These are phyloP conservation scores for Mormyrus hasselquistii DNA, from an alignment of 2,797 vertebrate genomes.

Conservation along the genomic window DNA sequence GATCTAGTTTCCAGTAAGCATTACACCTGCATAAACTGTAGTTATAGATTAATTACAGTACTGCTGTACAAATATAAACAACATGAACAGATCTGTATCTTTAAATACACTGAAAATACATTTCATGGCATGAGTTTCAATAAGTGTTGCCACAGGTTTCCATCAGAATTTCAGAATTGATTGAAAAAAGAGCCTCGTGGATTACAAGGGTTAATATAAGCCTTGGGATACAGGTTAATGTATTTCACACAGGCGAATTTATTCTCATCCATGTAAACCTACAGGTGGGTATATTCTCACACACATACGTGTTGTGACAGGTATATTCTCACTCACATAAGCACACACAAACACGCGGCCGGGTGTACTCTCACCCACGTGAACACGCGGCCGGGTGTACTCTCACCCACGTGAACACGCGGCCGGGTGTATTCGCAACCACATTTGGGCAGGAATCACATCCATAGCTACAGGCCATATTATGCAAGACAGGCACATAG, in stretches of 20 bases:
- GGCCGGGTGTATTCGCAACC: background rate
- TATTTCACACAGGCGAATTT: background rate
- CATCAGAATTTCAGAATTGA: background rate
- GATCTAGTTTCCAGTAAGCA: conserved; percentile 2
- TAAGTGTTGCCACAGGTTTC: background rate
- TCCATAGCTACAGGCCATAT: background rate
- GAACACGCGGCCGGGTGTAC: background rate
- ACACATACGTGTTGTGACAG: background rate
- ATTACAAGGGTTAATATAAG: background rate
- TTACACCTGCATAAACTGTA: background rate
- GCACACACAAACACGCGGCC: background rate
- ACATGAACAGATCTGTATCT: background rate
- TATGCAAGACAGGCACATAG: background rate
- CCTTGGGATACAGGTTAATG: background rate
- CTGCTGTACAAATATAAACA: background rate
- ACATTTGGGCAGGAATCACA: background rate
- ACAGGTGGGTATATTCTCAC: background rate
- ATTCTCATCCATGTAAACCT: background rate
- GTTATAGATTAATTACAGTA: background rate
- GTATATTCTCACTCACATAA: background rate
- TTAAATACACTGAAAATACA: background rate
- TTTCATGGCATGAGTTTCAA: background rate
- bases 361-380: background rate
- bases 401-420: background rate
- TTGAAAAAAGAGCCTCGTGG: background rate